Conservation (phyloP, 2,797 vertebrate species). For the Hypotaenidia philippensis region DNA sequence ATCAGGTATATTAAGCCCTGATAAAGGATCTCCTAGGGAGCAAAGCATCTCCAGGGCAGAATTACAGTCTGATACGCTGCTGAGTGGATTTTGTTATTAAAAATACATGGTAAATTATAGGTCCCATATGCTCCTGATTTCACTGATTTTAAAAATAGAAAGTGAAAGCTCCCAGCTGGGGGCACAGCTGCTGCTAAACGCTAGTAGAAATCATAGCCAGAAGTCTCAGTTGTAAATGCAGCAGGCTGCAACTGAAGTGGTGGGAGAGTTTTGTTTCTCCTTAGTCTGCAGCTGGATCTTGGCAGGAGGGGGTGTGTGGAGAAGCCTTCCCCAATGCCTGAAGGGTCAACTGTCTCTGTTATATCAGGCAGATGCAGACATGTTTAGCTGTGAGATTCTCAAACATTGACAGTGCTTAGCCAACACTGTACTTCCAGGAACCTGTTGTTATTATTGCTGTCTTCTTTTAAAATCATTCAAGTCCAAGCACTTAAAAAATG, state of each 20-base stretch:
- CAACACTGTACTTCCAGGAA: constrained; percentile 29
- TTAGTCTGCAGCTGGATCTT: constrained; percentile 32
- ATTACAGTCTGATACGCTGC: neutral
- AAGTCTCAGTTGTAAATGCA: constrained; percentile 60
- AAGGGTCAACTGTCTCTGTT: neutral
- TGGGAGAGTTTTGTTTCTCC: constrained; percentile 47
- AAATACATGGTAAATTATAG: constrained; percentile 69
- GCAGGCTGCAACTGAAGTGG: constrained; percentile 16
- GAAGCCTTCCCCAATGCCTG: neutral
- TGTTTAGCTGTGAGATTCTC: neutral
- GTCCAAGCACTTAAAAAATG: neutral
- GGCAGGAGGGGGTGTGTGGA: neutral
- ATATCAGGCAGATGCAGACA: neutral
- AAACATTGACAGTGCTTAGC: neutral
- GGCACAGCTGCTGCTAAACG: constrained; percentile 68
- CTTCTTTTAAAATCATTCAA: neutral
- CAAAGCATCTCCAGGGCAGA: constrained; percentile 35
- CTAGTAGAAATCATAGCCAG: constrained; percentile 56
- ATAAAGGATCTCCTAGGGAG: neutral
- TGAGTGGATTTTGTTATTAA: constrained; percentile 65
- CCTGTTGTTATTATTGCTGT: neutral
- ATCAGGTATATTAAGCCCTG: neutral
- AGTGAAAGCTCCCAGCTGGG: constrained; percentile 75
- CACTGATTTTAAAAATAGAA: constrained; percentile 80
- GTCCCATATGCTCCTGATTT: constrained; percentile 60